Base-by-base conservation (phyloP, 2,797 vertebrate genomes). In the Scarus forsteni region DNA sequence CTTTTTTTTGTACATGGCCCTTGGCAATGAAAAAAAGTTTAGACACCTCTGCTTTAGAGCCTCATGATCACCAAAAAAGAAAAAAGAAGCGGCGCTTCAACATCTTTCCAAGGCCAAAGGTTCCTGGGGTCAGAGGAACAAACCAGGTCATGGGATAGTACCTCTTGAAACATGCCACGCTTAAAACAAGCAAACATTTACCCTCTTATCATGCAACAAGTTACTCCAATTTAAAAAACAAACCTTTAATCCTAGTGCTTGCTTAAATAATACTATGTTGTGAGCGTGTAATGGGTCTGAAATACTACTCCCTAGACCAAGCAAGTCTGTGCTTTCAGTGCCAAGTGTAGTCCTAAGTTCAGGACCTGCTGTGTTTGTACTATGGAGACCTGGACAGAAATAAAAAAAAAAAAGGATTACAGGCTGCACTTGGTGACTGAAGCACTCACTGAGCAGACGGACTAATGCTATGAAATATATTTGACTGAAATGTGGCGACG, bases 131-230 rank as follows among this genome's bases (percentile, higher is more conserved):
- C 81, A 88, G 70, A 10, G 79, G 87, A 91, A 87, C 71, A 65
- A 56, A 77, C 51, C 42, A 61, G 89, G 88, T 93, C 85, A 77
- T 75, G 88, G 92, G 85, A 90, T 85, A 85, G 90, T 88, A 87
- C 79, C 70, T 90, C 76, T 61, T 60, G 89, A 91, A 85, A 84
- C 84, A 87, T 87, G 70, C 65, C 87, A 83, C 66, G 84, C 86
- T 75, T 63, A 63, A 68, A 89, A 77, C 67, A 67, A 74, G 27
- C 64, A 66, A 74, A 70, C 38, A 54, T 65, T 62, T 50, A 39
- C 46, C 56, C 59, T 19, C 6, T 12, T 44, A n/a, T 39, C 0
- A 11, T 12, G 7, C 16, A 10, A 12, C 11, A 9, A 45, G 12
- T 36, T 42, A 18, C 42, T 60, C 44, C 38, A 43, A 51, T 10